Evolutionary conservation across 2,113 vertebrate species (phyloP).

Genomic region (Petaurus breviceps): DNA sequence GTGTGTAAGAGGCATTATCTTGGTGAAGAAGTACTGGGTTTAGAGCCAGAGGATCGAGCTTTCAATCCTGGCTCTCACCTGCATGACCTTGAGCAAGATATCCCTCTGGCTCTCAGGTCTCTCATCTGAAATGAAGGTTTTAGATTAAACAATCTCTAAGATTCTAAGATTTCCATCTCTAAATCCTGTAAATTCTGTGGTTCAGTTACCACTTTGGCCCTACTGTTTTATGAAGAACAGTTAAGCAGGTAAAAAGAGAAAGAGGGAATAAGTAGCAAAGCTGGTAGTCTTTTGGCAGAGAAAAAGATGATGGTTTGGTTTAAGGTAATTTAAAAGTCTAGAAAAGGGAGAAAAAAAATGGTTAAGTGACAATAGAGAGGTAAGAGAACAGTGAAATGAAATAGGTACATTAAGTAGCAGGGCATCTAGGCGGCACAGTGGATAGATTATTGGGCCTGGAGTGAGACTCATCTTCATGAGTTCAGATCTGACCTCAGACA

Average conservation of each 20-base stretch:
- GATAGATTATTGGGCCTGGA: not conserved
- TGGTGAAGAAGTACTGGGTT: not conserved
- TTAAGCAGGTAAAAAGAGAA: conserved; percentile 16
- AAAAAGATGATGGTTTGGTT: not conserved
- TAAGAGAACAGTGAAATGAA: not conserved
- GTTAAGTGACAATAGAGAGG: conserved; percentile 18
- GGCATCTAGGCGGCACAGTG: not conserved
- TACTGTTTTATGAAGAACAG: not conserved
- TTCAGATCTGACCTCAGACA: not conserved
- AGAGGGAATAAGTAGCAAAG: not conserved
- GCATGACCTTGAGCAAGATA: not conserved
- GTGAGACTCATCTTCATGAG: not conserved
- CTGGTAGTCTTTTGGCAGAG: not conserved
- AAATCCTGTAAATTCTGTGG: not conserved
- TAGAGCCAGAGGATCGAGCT: conserved; percentile 29
- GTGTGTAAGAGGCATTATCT: not conserved
- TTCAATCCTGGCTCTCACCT: conserved; percentile 38
- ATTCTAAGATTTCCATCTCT: conserved; percentile 13
- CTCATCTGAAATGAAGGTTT: conserved; percentile 5
- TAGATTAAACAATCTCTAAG: conserved; percentile 30
- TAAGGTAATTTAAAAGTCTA: not conserved
- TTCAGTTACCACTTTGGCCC: not conserved
- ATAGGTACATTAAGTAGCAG: not conserved
- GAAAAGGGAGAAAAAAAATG: not conserved
- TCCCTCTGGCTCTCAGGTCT: conserved; percentile 23